Conservation (phyloP, 2,113 vertebrate genomes). For the Bos indicus region DNA sequence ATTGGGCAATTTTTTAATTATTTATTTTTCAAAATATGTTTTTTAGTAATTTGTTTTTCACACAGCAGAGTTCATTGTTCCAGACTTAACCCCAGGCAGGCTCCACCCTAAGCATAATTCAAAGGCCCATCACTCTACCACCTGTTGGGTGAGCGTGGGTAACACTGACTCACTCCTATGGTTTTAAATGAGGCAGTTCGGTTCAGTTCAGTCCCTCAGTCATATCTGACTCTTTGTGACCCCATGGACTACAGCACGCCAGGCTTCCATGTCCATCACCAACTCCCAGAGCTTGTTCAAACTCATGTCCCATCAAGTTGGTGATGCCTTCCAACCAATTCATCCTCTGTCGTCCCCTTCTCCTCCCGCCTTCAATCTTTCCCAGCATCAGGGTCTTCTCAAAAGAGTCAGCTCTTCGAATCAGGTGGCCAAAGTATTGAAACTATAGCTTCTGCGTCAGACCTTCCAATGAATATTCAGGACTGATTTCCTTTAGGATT, state of each 20-base stretch:
- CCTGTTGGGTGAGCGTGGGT: not conserved
- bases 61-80: not conserved
- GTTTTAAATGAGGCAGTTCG: not conserved
- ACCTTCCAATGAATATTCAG: not conserved
- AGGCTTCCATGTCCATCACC: not conserved
- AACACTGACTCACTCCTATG: not conserved
- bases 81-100: not conserved
- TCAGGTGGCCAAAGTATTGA: not conserved
- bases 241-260: not conserved
- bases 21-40: not conserved
- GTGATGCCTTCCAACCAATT: not conserved
- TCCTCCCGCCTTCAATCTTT: not conserved
- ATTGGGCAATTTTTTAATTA: not conserved
- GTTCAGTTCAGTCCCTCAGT: not conserved
- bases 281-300: not conserved
- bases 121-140: not conserved
- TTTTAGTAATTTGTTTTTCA: slow-evolving; percentile 14
- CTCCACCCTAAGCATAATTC: not conserved
- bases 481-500: not conserved
- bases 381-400: not conserved
- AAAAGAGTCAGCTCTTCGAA: not conserved
- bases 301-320: not conserved
- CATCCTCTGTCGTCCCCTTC: not conserved
- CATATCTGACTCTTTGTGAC: not conserved
- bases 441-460: not conserved